A percentile compares a stretch with the other conserved stretches of the same genome.
Evolutionary conservation across 2,113 vertebrate genomes (phyloP).

Genomic region (Phyllopteryx taeniolatus): DNA sequence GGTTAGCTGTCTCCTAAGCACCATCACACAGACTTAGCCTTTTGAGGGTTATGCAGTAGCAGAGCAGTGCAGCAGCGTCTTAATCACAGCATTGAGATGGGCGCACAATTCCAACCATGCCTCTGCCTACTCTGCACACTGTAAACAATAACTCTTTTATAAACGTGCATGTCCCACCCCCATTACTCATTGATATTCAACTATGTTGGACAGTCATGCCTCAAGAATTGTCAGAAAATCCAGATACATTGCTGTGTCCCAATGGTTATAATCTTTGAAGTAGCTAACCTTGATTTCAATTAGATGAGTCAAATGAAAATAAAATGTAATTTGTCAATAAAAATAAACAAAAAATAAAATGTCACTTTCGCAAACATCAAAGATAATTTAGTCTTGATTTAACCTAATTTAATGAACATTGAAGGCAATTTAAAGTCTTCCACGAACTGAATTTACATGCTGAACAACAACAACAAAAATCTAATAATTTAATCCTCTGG

Average conservation of each 20-base stretch:
- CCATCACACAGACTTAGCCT: constrained; percentile 63
- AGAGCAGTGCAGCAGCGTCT: constrained; percentile 64
- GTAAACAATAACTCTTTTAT: constrained; percentile 79
- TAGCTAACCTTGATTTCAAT: constrained; percentile 1
- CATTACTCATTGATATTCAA: constrained; percentile 80
- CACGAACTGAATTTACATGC: too few species aligned
- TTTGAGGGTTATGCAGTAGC: constrained; percentile 54
- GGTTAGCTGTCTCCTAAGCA: constrained; percentile 63
- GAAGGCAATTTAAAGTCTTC: too few species aligned
- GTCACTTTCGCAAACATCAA: too few species aligned
- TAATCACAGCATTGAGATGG: constrained; percentile 75
- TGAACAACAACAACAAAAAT: too few species aligned
- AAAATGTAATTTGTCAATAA: too few species aligned
- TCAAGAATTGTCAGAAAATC: constrained; percentile 50
- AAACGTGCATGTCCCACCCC: constrained; percentile 61
- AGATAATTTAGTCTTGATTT: too few species aligned
- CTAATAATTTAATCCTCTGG: too few species aligned
- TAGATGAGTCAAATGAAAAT: neutral
- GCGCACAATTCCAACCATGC: constrained; percentile 79
- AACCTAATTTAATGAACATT: too few species aligned
- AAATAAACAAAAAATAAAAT: too few species aligned
- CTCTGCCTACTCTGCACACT: constrained; percentile 74
- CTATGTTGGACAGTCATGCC: constrained; percentile 70
- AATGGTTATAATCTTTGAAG: constrained; percentile 4
- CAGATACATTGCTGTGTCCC: constrained; percentile 34